Base-by-base conservation (phyloP, 2,797 vertebrate species). In the Xerus rutilus region DNA sequence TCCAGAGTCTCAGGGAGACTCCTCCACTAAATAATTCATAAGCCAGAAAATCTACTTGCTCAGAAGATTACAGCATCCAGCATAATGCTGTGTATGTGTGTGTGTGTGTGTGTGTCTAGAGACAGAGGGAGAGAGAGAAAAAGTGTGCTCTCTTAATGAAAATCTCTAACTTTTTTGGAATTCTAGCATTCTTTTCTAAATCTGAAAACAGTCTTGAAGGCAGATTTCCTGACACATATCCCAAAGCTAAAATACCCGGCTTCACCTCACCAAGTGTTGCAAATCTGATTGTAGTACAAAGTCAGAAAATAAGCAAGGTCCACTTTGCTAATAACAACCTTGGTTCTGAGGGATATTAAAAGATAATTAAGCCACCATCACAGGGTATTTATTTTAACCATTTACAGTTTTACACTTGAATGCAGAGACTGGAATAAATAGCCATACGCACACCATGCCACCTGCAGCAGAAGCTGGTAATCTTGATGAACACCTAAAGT, bases 401-500 rank as follows among this genome's bases (percentile, higher is more conserved):
- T 18, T 83, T 82, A 81, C 17, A 91, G 20, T 73, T 91, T 90
- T 77, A 39, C 20, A 85, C 45, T 17, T 20, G 59, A 96, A 85
- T 17, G 65, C 25, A 64, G 65, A 79, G n/a, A 28, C 52, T 39
- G 65, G 59, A 32, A 43, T 12, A 43, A 69, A 67, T 11, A 92
- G 82, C 39, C 17, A 32, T 25, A 18, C 59, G 70, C 67, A n/a
- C 52, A 65, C 76, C 76, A 67, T 70, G 90, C 87, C 91, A 95
- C 88, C 96, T 94, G 89, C 59, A 84, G 85, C 85, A 93, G 93
- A 88, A 65, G 4, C 59, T 2, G n/a, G 70, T 32, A 72, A 93
- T 57, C 64, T 54, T 74, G 32, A n/a, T 12, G 54, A 79, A 23
- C 57, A 93, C 89, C 95, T 89, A 69, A 92, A 65, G n/a, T 15